Base-by-base conservation (phyloP, 1,140 invertebrate genomes). In the Camponotus pennsylvanicus region DNA sequence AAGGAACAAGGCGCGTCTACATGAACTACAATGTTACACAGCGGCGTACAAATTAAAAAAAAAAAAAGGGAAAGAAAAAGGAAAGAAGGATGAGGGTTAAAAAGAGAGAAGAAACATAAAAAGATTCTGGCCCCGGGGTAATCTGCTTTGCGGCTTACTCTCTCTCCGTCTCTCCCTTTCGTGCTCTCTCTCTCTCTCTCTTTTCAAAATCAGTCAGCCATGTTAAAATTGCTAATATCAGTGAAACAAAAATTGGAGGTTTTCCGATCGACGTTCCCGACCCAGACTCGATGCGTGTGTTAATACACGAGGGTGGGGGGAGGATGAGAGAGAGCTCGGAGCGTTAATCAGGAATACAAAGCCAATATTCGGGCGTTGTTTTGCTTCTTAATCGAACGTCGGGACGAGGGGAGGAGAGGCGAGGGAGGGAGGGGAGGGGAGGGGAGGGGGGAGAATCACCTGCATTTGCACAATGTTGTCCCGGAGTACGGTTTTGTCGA, bases 151-250 rank as follows among this genome's bases (percentile, higher is more conserved):
- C 69, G 79, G 69, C 69, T 83, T 83, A 75, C 52, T 67, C 32
- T 64, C 15, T 57, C 11, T 63, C 1, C 45, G 15, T 13, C 34
- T 82, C n/a, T 13, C 37, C 42, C 34, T 3, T 15, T 3, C 34
- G 4, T 37, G 0, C 34, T 0, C 42, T 52, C 61, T 21, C 42
- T 67, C 42, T 61, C 18, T 73, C 15, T n/a, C n/a, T 57, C 42
- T 42, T 11, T 52, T 70, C n/a, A 78, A 73, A 69, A 70, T 85
- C 86, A 66, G 69, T 73, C 63, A 52, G 40, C 59, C 59, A 49
- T 80, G 86, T 88, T 86, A 66, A 90, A 90, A 88, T 88, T 90
- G 86, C 86, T 86, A 88, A 90, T 88, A 88, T 78, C 64, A 83
- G 86, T 71, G 73, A 90, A 90, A 90, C 80, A 82, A 90, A 90